These are phyloP conservation scores for Tragulus kanchil DNA, from an alignment of 2,113 vertebrate species.

Conservation along the genomic window DNA sequence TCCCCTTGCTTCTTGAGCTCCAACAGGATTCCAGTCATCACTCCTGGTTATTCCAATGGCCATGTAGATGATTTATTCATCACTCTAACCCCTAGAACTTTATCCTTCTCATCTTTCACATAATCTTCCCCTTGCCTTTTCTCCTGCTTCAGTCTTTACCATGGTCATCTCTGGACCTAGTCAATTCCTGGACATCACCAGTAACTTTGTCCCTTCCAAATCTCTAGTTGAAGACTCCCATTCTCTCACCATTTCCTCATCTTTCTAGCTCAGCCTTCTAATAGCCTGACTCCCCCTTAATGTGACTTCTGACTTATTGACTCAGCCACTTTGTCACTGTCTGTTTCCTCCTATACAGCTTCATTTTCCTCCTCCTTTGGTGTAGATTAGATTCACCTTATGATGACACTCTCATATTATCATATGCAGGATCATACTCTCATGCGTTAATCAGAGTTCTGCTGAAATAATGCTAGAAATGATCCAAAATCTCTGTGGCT, in stretches of 20 bases:
- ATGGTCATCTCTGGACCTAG: neutral
- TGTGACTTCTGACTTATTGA: neutral
- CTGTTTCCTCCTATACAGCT: neutral
- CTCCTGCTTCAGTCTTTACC: neutral
- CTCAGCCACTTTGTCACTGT: neutral
- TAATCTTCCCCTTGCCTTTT: neutral
- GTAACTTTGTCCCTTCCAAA: neutral
- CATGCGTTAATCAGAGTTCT: conserved; percentile 33
- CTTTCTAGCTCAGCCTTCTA: neutral
- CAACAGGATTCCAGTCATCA: neutral
- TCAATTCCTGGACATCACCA: neutral
- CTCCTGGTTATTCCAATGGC: neutral
- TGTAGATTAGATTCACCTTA: conserved; percentile 3
- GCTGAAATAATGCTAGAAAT: conserved; percentile 10
- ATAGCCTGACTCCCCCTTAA: neutral
- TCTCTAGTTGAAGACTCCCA: neutral
- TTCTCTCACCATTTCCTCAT: neutral
- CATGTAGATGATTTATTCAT: neutral
- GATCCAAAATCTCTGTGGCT: neutral
- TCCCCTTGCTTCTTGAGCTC: neutral
- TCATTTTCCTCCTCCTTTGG: neutral
- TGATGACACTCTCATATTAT: neutral
- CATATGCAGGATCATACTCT: neutral
- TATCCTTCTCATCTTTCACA: neutral
- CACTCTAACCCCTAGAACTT: neutral